These are phyloP conservation scores for Bufo gargarizans DNA, from an alignment of 2,113 vertebrate species.

Conservation along the genomic window DNA sequence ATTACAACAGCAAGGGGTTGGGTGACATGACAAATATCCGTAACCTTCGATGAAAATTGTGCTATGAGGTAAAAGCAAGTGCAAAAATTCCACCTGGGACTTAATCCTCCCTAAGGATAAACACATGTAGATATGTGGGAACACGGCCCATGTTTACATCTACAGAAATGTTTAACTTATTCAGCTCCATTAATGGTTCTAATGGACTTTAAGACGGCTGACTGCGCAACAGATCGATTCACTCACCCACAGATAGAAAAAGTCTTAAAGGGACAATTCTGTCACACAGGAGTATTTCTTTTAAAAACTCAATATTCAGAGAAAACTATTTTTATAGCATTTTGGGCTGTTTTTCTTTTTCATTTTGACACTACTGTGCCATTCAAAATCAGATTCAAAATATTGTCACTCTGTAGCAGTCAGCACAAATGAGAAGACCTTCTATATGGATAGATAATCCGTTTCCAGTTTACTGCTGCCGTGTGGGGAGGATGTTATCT, in stretches of 20 bases:
- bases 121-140: conserved; percentile 24
- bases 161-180: conserved; percentile 1
- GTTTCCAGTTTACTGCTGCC: too few species aligned
- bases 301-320: too few species aligned
- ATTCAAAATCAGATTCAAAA: too few species aligned
- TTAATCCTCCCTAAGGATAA: conserved; percentile 23
- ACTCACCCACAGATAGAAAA: neutral
- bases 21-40: neutral
- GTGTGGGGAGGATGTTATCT: too few species aligned
- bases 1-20: neutral
- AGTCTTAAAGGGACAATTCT: neutral
- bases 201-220: neutral
- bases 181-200: neutral
- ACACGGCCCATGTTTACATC: neutral
- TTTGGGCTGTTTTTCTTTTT: too few species aligned
- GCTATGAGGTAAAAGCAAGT: conserved; percentile 13
- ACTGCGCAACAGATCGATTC: neutral
- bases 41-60: conserved; percentile 3
- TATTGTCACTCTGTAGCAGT: too few species aligned
- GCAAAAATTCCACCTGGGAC: conserved; percentile 13
- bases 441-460: too few species aligned
- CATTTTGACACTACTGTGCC: too few species aligned
- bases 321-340: too few species aligned
- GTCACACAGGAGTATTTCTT: too few species aligned
- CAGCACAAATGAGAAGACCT: too few species aligned